Conservation (phyloP, 2,888 invertebrate species). For the Ormyrus nitidulus region DNA sequence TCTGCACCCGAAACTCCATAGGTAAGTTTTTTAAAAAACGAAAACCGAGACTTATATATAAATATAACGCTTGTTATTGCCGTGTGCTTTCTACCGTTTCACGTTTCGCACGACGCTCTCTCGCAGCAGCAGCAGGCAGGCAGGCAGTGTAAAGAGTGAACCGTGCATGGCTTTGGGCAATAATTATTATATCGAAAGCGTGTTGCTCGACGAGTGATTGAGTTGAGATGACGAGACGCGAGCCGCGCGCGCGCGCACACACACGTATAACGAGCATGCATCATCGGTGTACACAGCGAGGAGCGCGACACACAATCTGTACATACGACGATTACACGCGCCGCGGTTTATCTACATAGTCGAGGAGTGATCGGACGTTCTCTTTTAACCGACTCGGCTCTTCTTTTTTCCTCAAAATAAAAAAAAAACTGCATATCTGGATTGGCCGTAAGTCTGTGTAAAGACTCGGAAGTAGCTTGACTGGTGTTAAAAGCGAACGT, state of each 20-base stretch:
- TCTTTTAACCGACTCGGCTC: background rate
- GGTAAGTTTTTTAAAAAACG: too few relatives aligned
- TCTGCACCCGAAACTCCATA: too few relatives aligned
- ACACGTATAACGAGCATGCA: conserved; percentile 4
- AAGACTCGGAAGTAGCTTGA: too few relatives aligned
- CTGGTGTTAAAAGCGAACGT: conserved; percentile 6
- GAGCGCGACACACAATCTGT: background rate
- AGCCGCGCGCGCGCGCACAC: conserved; percentile 2
- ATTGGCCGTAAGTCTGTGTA: too few relatives aligned
- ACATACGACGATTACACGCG: background rate
- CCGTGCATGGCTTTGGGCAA: conserved; percentile 23
- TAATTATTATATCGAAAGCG: background rate
- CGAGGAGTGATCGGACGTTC: conserved; percentile 25
- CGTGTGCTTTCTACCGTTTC: too few relatives aligned
- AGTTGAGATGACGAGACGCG: conserved; percentile 14
- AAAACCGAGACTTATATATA: too few relatives aligned
- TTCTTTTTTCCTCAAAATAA: background rate
- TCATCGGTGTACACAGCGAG: background rate
- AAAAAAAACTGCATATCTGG: too few relatives aligned
- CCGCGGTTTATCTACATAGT: background rate
- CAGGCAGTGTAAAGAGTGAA: too few relatives aligned
- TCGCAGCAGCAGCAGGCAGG: too few relatives aligned
- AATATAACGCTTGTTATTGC: too few relatives aligned
- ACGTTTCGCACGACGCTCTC: too few relatives aligned
- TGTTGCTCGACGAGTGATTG: background rate